Base-by-base conservation (phyloP, 2,797 vertebrate genomes). In the Momotus momota region DNA sequence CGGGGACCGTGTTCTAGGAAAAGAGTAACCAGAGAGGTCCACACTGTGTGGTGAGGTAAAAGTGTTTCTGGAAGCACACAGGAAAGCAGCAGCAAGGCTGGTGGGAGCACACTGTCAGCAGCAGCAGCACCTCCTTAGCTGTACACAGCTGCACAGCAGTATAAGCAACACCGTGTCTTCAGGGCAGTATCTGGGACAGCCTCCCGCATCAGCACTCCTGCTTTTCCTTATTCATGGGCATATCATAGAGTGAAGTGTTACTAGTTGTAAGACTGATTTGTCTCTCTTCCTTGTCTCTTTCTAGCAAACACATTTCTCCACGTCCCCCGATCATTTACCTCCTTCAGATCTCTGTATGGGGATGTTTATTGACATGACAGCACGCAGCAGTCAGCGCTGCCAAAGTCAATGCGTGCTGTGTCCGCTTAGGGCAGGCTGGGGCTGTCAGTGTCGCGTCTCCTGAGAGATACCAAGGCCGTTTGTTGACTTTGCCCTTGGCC, bases 401-500 rank as follows among this genome's bases (percentile, higher is more conserved):
- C 94, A 91, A 94, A 93, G 94, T 96, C 88, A 90, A 35, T 25
- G 84, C 35, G 18, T 51, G 77, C 81, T 0, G 1, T 82, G 88
- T 72, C 90, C 4, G 6, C 51, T 77, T 15, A 54, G 78, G 57
- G 52, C 81, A 77, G 67, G 41, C 86, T 82, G 67, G 29, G 71
- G 26, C 86, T 91, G 78, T 80, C 57, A 75, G 67, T 64, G 84
- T 62, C 48, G 33, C 66, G 67, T 80, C 67, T 93, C 78, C 74
- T 33, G 67, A 80, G 83, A 92, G 74, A 82, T 80, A 65, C 78
- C 78, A 84, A 64, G 71, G 52, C 92, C 92, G 66, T 94, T 95
- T 95, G 82, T 95, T 96, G 86, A 93, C 82, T 95, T 92, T 94
- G 55, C 74, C 78, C 90, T 94, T 87, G 80, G 83, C 78, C 22